These are phyloP conservation scores for Brienomyrus brachyistius DNA, from an alignment of 2,113 vertebrate genomes.

Conservation along the genomic window DNA sequence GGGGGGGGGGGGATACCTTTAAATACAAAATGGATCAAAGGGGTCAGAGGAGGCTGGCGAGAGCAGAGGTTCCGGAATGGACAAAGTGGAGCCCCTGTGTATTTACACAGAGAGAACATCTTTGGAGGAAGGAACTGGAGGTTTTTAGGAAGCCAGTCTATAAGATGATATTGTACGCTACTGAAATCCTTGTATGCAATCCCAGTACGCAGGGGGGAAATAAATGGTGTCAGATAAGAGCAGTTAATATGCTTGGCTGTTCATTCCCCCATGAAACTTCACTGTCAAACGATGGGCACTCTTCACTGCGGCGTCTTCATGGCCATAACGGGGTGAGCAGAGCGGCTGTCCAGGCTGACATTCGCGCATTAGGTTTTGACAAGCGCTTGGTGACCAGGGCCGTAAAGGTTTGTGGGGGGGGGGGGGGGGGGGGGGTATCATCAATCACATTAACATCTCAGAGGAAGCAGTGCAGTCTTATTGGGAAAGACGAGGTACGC, in stretches of 20 bases:
- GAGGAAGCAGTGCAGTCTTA: constrained; percentile 9
- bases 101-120: constrained; percentile 23
- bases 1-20: constrained; percentile 19
- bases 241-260: constrained; percentile 2
- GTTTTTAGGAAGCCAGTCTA: background rate
- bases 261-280: background rate
- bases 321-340: background rate
- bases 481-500: constrained; percentile 17
- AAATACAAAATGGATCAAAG: background rate
- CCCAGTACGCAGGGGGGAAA: background rate
- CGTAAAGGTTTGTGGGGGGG: background rate
- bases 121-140: background rate
- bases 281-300: background rate
- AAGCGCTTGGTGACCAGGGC: background rate
- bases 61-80: constrained; percentile 9
- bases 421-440: background rate
- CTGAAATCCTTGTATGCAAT: constrained; percentile 19
- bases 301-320: background rate
- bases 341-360: background rate
- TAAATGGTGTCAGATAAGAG: background rate
- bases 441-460: background rate
- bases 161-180: background rate
- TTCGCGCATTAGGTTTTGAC: background rate
- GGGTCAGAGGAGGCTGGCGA: background rate
- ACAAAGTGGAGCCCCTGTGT: constrained; percentile 19